Base-by-base conservation (phyloP, 1,140 invertebrate species). In the Mizuhopecten yessoensis region DNA sequence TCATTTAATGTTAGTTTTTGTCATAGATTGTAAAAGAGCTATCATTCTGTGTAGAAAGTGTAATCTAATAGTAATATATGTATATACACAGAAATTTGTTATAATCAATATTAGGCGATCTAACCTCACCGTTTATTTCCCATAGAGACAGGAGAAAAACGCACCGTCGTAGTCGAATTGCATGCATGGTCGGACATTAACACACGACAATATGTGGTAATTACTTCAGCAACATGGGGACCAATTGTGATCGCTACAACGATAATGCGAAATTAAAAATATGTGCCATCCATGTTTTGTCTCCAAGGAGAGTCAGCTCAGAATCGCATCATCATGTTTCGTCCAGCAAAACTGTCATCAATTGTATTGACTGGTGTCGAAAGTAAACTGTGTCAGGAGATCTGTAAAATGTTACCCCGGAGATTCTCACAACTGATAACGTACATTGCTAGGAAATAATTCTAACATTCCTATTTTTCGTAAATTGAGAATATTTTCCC, bases 231-330 rank as follows among this genome's bases (percentile, higher is more conserved):
- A 29, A 75, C 57, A 75, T 29, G 29, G 57, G 57, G 57, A n/a
- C 57, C 57, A 5, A 75, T 75, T 75, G 57, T 75, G 57, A 75
- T 75, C 57, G 57, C 57, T 29, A 75, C 23, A 29, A n/a, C 23
- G 57, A 75, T 75, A 75, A 75, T 75, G 29, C 57, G 57, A 75
- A 75, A 75, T 75, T 75, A 75, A 75, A 75, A 75, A 75, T 29
- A 75, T n/a, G 57, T 75, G 23, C 57, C n/a, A 75, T 75, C n/a
- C 57, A 75, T 75, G 57, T n/a, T 75, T n/a, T 29, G n/a, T 75
- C 57, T 75, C 57, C 23, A 29, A 75, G 57, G 57, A 75, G 57
- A 29, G 57, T 29, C 5, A n/a, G 57, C 57, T 17, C 57, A 75
- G 57, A 75, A 75, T 75, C 57, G 3, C 11, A 5, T 75, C 57